Evolutionary conservation across 2,888 invertebrate genomes (phyloP).

Genomic region (Drosophila melanosoma): DNA sequence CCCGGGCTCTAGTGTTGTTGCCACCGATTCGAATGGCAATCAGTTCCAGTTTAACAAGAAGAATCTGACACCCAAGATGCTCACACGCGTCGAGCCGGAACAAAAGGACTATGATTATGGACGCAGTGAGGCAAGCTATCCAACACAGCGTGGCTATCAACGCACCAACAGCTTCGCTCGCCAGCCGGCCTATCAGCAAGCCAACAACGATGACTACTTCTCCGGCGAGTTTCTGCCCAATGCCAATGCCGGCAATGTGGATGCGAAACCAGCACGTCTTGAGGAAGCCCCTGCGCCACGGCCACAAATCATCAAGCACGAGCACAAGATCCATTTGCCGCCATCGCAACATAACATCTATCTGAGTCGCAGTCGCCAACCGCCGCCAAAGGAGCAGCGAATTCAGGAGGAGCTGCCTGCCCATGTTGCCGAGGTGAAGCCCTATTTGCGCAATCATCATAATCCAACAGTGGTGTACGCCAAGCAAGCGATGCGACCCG

Average conservation of each 20-base stretch:
- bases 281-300: conserved; percentile 54
- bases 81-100: conserved; percentile 68
- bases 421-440: conserved; percentile 74
- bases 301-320: conserved; percentile 72
- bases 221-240: conserved; percentile 71
- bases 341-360: conserved; percentile 82
- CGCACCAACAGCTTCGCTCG: conserved; percentile 61
- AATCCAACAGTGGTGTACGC: conserved; percentile 75
- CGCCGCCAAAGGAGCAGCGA: conserved; percentile 50
- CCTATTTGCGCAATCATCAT: conserved; percentile 63
- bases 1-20: conserved; percentile 40
- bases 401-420: conserved; percentile 64
- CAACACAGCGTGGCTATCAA: conserved; percentile 58
- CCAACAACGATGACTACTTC: conserved; percentile 75
- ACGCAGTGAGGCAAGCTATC: conserved; percentile 57
- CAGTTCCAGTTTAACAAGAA: conserved; percentile 70
- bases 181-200: conserved; percentile 50
- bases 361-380: conserved; percentile 57
- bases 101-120: conserved; percentile 67
- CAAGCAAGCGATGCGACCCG: conserved; percentile 40
- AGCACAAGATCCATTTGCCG: conserved; percentile 79
- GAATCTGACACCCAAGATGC: conserved; percentile 72
- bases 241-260: conserved; percentile 64
- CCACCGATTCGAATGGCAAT: conserved; percentile 73
- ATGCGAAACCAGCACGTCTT: conserved; percentile 76